Conservation (phyloP, 2,888 invertebrate genomes). For the Chelonus formosanus region DNA sequence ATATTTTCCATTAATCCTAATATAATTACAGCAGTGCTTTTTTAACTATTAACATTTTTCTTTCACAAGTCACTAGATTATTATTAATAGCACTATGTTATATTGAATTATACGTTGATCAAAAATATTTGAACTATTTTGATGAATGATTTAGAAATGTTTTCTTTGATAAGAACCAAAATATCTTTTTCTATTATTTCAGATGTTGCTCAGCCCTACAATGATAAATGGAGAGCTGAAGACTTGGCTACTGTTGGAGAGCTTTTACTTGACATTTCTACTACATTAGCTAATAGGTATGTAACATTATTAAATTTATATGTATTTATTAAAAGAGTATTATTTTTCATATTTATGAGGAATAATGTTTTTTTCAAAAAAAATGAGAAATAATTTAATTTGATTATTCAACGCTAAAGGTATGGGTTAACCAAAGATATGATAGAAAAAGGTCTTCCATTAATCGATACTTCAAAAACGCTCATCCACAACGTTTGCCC, state of each 20-base stretch:
- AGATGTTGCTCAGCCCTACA: constrained; percentile 84
- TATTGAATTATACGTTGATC: too few species aligned
- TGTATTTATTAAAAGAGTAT: neutral
- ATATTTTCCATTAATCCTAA: too few species aligned
- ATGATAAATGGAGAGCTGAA: constrained; percentile 81
- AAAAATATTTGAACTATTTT: too few species aligned
- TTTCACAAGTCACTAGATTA: too few species aligned
- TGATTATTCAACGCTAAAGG: constrained; percentile 64
- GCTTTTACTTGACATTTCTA: constrained; percentile 84
- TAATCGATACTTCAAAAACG: constrained; percentile 89
- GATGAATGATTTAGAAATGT: too few species aligned
- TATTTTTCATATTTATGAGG: neutral
- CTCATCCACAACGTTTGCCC: constrained; percentile 87
- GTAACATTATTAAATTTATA: constrained; percentile 54
- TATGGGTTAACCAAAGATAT: constrained; percentile 87
- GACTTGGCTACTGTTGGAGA: constrained; percentile 88
- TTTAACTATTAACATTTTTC: too few species aligned
- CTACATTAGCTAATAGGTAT: constrained; percentile 84
- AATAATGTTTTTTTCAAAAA: neutral
- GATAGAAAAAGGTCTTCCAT: constrained; percentile 85
- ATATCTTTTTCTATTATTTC: constrained; percentile 36
- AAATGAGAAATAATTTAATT: neutral
- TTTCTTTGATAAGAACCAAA: too few species aligned
- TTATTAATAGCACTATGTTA: too few species aligned
- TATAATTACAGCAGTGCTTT: too few species aligned